Evolutionary conservation across 2,888 invertebrate genomes (phyloP).

Genomic region (Desoria tigrina): DNA sequence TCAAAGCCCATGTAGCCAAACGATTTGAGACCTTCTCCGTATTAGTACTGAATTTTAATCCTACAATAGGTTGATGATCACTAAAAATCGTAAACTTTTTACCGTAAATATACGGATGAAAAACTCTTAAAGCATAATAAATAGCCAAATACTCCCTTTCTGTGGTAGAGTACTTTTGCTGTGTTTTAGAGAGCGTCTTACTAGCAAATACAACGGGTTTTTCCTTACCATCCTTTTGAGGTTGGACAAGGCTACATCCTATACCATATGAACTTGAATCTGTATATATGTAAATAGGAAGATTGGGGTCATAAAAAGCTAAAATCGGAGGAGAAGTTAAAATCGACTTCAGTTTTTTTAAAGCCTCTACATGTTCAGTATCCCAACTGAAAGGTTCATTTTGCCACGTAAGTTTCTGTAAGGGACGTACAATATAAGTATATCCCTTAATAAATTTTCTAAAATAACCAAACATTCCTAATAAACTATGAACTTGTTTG

Average conservation of each 20-base stretch:
- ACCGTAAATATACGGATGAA: conserved; percentile 22
- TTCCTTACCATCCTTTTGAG: conserved; percentile 8
- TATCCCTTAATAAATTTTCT: conserved; percentile 9
- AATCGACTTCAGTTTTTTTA: not conserved
- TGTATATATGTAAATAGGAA: conserved; percentile 5
- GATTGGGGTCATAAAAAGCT: not conserved
- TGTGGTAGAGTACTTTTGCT: conserved; percentile 11
- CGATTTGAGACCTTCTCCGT: not conserved
- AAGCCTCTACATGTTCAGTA: not conserved
- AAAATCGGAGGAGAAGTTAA: conserved; percentile 1
- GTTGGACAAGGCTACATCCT: conserved; percentile 16
- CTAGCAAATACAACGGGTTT: conserved; percentile 13
- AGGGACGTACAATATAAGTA: not conserved
- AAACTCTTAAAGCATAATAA: conserved; percentile 1
- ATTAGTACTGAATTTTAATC: conserved; percentile 11
- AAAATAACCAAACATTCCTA: conserved; percentile 12
- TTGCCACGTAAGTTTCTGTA: not conserved
- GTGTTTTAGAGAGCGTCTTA: not conserved
- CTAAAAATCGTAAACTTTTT: conserved; percentile 12
- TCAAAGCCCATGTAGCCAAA: conserved; percentile 16
- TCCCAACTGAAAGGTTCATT: not conserved
- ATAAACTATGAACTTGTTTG: conserved; percentile 9
- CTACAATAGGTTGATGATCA: conserved; percentile 18
- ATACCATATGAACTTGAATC: conserved; percentile 5
- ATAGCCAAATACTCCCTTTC: conserved; percentile 21